Base-by-base conservation (phyloP, 2,888 invertebrate genomes). In the Lithodes maja region DNA sequence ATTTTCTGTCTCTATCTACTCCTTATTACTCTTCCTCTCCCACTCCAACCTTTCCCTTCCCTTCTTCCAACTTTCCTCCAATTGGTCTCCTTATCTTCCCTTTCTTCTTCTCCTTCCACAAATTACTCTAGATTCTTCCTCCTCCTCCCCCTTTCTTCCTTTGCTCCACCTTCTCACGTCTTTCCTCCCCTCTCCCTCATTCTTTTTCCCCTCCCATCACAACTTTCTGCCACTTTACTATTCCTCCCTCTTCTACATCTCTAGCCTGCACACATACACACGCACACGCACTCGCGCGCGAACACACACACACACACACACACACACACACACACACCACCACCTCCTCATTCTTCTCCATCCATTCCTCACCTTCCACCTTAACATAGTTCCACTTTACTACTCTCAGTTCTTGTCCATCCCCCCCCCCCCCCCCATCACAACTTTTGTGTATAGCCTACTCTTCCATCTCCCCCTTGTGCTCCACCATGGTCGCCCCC, bases 281-380 rank as follows among this genome's bases (percentile, higher is more conserved):
- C 33, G 33, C 33, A 33, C 33, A 33, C 33, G 33, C 33, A 33
- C 33, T 33, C 33, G 0, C 33, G 33, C 33, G 33, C 33, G 33
- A 33, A 33, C 33, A 33, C 33, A 33, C 33, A 33, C 33, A 33
- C 33, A 33, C 33, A 33, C 33, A 33, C 33, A 33, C 33, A 33
- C 33, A 33, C 33, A 33, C 33, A 33, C 33, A 33, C 33, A 33
- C 33, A 33, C 33, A 33, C 33, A 33, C 33, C 33, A 7, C 61
- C 12, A 61, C 61, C 61, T 61, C 61, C 61, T 12, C 61, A 61
- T 61, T 12, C 61, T 74, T 3, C 74, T 74, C 17, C 15, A 74
- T 74, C 74, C 74, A 17, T 74, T 74, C 74, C n/a, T 74, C 74
- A 15, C 74, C 74, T 74, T 74, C n/a, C 74, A 15, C 74, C 74